These are phyloP conservation scores for Lasioglossum oenotherae DNA, from an alignment of 2,888 invertebrate species.

Conservation along the genomic window DNA sequence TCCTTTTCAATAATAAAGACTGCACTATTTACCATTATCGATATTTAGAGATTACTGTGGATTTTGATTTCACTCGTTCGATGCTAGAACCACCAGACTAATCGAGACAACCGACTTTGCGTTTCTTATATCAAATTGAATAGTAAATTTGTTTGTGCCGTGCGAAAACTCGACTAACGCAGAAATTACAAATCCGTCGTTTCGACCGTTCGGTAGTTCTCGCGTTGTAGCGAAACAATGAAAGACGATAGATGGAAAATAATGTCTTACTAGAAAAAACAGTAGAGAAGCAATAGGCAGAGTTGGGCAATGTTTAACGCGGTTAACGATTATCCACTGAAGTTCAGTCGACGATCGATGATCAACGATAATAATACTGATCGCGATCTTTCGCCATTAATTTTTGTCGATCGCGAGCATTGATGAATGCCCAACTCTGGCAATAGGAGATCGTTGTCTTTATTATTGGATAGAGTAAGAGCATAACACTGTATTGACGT, in stretches of 20 bases:
- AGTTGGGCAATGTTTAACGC: slow-evolving; percentile 1
- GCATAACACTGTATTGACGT: slow-evolving; percentile 36
- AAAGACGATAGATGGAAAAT: slow-evolving; percentile 25
- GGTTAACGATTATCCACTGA: not conserved
- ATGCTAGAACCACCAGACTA: not conserved
- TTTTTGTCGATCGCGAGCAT: not conserved
- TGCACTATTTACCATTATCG: slow-evolving; percentile 41
- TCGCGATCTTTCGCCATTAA: not conserved
- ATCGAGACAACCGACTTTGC: not conserved
- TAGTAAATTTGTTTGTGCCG: not conserved
- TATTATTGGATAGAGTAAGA: slow-evolving; percentile 61
- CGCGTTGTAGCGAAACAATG: slow-evolving; percentile 8
- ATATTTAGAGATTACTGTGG: slow-evolving; percentile 25
- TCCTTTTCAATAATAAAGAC: slow-evolving; percentile 67
- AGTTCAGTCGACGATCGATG: not conserved
- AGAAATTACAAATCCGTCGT: slow-evolving; percentile 1
- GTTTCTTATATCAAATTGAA: not conserved
- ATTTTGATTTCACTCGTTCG: slow-evolving; percentile 27
- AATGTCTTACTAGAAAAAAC: slow-evolving; percentile 26
- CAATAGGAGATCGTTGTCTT: slow-evolving; percentile 58
- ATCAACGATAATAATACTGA: not conserved
- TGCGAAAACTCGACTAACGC: not conserved
- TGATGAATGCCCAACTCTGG: not conserved
- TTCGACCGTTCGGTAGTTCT: not conserved
- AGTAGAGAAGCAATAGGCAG: slow-evolving; percentile 11